Evolutionary conservation across 2,113 vertebrate genomes (phyloP), one percentile per base, ranked within the genome.

Genomic region (Noturus placidus): DNA sequence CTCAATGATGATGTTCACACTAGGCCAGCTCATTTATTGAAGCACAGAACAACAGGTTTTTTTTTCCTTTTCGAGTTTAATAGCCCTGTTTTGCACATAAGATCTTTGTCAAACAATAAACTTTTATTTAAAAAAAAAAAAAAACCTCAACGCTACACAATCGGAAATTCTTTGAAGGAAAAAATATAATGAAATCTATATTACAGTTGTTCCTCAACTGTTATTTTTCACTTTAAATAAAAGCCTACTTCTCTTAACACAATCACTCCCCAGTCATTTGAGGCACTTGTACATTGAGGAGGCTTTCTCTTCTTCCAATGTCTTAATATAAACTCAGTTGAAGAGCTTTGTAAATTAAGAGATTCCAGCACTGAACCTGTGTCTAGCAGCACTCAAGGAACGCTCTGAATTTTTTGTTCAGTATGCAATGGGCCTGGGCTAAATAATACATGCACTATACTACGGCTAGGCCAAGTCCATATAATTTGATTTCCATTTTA

Each of bases 221-320:
- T 86, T 88, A 91, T 82, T 92, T 91, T 90, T 82, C 88, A 89
- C 91, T 89, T 92, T 93, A 91, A 94, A 94, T 92, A 92, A 92
- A 91, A 84, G 20, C 87, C 86, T 81, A 83, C 89, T 70, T 88
- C 79, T 91, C 85, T 89, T 59, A 85, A 56, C 92, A 85, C 92
- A 84, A 89, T 86, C 56, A 50, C 83, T 89, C 54, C 86, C 83
- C 88, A 90, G 57, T 89, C 89, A 88, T 87, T 90, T 79, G 81
- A 95, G 95, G 94, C 94, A 95, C 95, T 95, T 95, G 83, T 91
- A 92, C 89, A 91, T 87, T 85, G 86, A 89, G 92, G 90, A 91
- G 91, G 86, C 89, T 88, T 81, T 77, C 42, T 86, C 77, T 84
- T 87, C 72, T 89, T 84, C 89, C 42, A 11, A 84, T 82, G 54